A percentile compares a stretch with the other conserved stretches of the same genome.
Evolutionary conservation across 2,888 invertebrate genomes (phyloP).

Genomic region (Drosophila robusta): DNA sequence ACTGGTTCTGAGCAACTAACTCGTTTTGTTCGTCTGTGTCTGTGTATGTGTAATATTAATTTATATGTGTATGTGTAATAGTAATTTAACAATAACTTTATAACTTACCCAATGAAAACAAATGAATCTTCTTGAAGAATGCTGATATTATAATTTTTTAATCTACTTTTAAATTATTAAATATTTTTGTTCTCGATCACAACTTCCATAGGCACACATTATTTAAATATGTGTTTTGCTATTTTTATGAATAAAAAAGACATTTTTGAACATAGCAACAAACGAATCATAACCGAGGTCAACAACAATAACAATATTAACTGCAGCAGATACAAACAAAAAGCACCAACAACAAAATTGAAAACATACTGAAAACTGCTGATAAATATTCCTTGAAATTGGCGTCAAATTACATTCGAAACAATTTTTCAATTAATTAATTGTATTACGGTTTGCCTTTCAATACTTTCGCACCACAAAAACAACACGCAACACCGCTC

Average conservation of each 20-base stretch:
- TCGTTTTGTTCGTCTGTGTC: conserved; percentile 53
- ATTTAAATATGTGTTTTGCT: conserved; percentile 33
- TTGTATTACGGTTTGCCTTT: conserved; percentile 49
- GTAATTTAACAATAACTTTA: conserved; percentile 8
- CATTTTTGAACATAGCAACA: conserved; percentile 61
- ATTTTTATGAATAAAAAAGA: conserved; percentile 50
- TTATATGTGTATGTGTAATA: too few species aligned
- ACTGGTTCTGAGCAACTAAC: conserved; percentile 74
- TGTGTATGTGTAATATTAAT: too few species aligned
- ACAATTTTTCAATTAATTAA: conserved; percentile 49
- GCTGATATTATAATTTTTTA: conserved; percentile 38
- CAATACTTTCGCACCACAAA: conserved; percentile 49
- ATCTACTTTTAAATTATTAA: conserved; percentile 28
- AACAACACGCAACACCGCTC: conserved; percentile 58
- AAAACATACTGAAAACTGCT: conserved; percentile 10
- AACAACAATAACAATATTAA: conserved; percentile 26
- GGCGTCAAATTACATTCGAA: conserved; percentile 33
- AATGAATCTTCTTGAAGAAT: conserved; percentile 12
- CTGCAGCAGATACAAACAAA: conserved; percentile 19
- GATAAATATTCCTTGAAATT: conserved; percentile 28
- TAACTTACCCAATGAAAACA: conserved; percentile 61
- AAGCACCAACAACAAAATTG: conserved; percentile 5
- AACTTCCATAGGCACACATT: conserved; percentile 10
- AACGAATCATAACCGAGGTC: conserved; percentile 60
- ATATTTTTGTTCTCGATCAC: conserved; percentile 18